Base-by-base conservation (phyloP, 1,140 invertebrate species). In the Homarus americanus region DNA sequence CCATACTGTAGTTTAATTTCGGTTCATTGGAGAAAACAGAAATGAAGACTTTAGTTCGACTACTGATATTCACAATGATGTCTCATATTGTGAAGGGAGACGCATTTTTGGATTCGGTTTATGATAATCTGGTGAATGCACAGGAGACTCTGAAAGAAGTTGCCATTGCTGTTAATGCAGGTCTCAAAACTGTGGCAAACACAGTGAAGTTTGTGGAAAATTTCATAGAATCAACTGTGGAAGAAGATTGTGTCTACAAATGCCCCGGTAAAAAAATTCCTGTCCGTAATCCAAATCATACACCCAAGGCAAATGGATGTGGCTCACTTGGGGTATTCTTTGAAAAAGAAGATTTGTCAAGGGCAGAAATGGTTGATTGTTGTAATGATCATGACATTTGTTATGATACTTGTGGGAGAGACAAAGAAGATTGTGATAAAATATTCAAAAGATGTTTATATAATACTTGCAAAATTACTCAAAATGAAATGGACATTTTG, bases 321-420 rank as follows among this genome's bases (percentile, higher is more conserved):
- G 97, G 97, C 12, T 97, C 97, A 0, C 94, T 97, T 36, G 96
- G 95, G 80, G 84, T 94, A 17, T 95, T 97, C 94, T 96, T 98
- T 91, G 95, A 95, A 73, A 96, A 96, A 41, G 96, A 97, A 91
- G 96, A 96, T 93, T 94, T 98, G 40, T 97, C 97, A 12, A 94
- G 97, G 15, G 94, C 95, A 38, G 96, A 97, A 94, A 97, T 98
- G 96, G 97, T 96, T 12, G 96, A 96, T 92, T 98, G 97, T 93
- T 98, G 97, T 94, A 96, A 98, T 94, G 93, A 94, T 2, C 98
- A 98, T 94, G 98, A 98, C 93, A 96, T 97, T 91, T 98, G 98
- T 94, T 98, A 98, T 93, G 97, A 98, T 91, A 98, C 97, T 3
- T 98, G 98, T 93, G 97, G 97, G 92, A 96, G 94, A 44, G 96